These are phyloP conservation scores for Lamprotornis superbus DNA, from an alignment of 2,113 vertebrate genomes.

Conservation along the genomic window DNA sequence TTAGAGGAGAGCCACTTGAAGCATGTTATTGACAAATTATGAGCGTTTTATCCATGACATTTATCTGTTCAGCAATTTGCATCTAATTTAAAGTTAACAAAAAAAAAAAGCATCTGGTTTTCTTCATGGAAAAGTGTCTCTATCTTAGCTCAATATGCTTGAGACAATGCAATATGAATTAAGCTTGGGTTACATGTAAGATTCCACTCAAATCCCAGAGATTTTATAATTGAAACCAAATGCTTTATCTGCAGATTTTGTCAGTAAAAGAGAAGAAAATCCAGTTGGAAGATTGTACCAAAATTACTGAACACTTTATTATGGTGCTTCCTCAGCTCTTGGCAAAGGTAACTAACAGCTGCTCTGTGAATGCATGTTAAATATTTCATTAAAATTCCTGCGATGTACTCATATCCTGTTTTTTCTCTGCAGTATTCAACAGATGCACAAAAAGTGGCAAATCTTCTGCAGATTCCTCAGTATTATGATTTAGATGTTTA, in stretches of 20 bases:
- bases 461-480: constrained; percentile 85
- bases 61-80: not conserved
- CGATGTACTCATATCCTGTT: constrained; percentile 33
- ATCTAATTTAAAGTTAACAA: not conserved
- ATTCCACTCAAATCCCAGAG: not conserved
- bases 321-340: constrained; percentile 82
- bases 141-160: not conserved
- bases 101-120: not conserved
- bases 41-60: not conserved
- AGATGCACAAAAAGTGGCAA: constrained; percentile 74
- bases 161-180: not conserved
- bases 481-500: constrained; percentile 80
- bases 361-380: constrained; percentile 44
- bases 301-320: constrained; percentile 85
- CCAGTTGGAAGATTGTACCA: constrained; percentile 81
- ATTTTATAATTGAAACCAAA: constrained; percentile 19
- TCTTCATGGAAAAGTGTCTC: not conserved
- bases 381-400: constrained; percentile 55
- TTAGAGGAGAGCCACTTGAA: not conserved
- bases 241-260: constrained; percentile 63
- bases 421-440: constrained; percentile 79
- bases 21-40: not conserved
- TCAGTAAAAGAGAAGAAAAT: constrained; percentile 82
- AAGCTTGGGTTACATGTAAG: not conserved
- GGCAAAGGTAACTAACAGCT: constrained; percentile 80